phyloP scores from a whole-genome alignment of 1,140 invertebrate genomes.

The Temnothorax longispinosus region DNA sequence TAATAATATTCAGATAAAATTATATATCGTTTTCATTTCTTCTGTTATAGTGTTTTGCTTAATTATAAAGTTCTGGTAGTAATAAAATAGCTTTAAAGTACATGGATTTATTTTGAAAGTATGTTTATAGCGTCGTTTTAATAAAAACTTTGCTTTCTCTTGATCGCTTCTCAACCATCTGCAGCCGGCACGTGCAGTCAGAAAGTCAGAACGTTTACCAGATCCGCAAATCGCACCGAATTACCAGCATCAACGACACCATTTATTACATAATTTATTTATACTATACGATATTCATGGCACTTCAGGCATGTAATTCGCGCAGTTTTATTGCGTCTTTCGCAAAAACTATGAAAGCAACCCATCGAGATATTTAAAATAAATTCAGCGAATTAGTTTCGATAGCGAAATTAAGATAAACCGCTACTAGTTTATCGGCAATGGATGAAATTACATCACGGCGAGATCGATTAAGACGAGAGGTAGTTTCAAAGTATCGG shows the following conservation, averaged over 20 bases:
- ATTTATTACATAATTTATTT: conserved; percentile 25
- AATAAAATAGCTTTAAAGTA: conserved; percentile 1
- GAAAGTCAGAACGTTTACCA: not conserved
- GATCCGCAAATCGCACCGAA: conserved; percentile 47
- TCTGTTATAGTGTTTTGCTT: not conserved
- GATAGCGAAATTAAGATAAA: conserved; percentile 40
- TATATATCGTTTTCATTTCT: not conserved
- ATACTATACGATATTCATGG: not conserved
- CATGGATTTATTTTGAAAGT: conserved; percentile 1
- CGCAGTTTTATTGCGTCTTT: not conserved
- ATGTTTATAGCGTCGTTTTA: not conserved
- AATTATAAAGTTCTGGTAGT: not conserved
- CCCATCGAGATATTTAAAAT: not conserved
- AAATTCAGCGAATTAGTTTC: not conserved
- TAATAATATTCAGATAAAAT: not conserved
- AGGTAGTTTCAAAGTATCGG: conserved; percentile 10
- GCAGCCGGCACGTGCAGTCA: not conserved
- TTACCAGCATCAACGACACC: conserved; percentile 30
- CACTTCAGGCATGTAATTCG: not conserved
- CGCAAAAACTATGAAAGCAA: not conserved
- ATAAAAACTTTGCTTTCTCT: not conserved
- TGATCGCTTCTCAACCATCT: not conserved
- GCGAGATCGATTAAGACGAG: conserved; percentile 58
- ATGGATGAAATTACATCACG: conserved; percentile 57
- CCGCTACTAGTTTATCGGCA: conserved; percentile 27